Base-by-base conservation (phyloP, 2,888 invertebrate genomes). In the Stratiomys singularior region DNA sequence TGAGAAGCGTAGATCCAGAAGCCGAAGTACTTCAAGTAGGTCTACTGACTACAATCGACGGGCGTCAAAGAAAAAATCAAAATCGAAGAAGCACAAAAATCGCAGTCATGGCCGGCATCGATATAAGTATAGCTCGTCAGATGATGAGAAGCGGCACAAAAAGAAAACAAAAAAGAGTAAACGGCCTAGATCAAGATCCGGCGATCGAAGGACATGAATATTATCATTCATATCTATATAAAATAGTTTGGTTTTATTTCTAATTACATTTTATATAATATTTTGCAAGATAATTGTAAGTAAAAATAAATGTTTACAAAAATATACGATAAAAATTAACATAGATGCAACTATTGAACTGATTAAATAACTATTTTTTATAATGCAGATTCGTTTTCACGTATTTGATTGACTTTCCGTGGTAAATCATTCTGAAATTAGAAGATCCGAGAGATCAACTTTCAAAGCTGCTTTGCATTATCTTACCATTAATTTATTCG, bases 111-210 rank as follows among this genome's bases (percentile, higher is more conserved):
- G 80, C 4, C 82, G 82, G 77, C 83, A 83, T 0, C 84, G 83
- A 58, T 83, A 84, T 25, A 77, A 52, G 46, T 66, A 13, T 25
- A 64, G 77, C 52, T 81, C 81, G 4, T 82, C 83, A 1, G 82
- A 83, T 0, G 83, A 84, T 7, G 82, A 82, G 5, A 81, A 79
- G 74, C 80, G 78, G 11, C 83, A 85, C 69, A 86, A 86, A 79
- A 87, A 85, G 80, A 87, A 86, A 80, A 85, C 85, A 1, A 87
- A 87, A 77, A 86, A 85, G 77, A 86, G 85, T 78, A 87, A 86
- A 80, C 84, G 84, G 47, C 83, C 83, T 37, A 84, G 87, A 60
- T 85, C 86, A 15, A 82, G 86, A 44, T 84, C 87, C 18, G 79
- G 80, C 52, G 78, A 77, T 4, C 79, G 81, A 44, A 78, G 80